A percentile compares a stretch with the other conserved stretches of the same genome.
Conservation (phyloP, 2,113 vertebrate species). For the Promerops cafer region DNA sequence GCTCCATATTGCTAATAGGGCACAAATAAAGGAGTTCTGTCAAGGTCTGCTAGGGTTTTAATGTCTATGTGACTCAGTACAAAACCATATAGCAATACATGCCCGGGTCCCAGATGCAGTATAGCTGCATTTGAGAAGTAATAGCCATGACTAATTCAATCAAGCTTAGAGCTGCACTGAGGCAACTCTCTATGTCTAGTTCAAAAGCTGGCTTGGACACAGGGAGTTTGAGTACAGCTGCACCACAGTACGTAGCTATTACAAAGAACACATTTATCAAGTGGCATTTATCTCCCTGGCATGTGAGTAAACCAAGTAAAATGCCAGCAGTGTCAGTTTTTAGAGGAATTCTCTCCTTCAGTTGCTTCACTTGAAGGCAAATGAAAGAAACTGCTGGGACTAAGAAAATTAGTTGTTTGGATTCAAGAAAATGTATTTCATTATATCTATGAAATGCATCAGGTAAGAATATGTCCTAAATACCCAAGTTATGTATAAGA, state of each 20-base stretch:
- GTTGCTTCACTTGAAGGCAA: not conserved
- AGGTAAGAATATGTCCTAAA: not conserved
- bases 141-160: constrained; percentile 24
- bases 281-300: not conserved
- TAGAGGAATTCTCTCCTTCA: not conserved
- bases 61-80: not conserved
- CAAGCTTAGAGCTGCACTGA: not conserved
- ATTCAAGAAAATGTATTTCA: not conserved
- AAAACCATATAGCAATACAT: not conserved
- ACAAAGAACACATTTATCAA: not conserved
- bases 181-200: not conserved
- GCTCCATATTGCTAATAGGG: not conserved
- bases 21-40: not conserved
- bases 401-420: not conserved
- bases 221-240: not conserved
- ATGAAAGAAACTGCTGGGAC: not conserved
- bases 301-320: not conserved
- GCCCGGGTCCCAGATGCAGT: not conserved
- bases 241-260: not conserved
- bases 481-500: not conserved
- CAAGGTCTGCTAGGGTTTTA: not conserved
- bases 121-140: constrained; percentile 1
- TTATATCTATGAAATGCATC: not conserved
- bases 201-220: not conserved
- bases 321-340: not conserved